These are phyloP conservation scores for Pantelozetes paolii DNA, from an alignment of 2,888 invertebrate genomes.

Conservation along the genomic window DNA sequence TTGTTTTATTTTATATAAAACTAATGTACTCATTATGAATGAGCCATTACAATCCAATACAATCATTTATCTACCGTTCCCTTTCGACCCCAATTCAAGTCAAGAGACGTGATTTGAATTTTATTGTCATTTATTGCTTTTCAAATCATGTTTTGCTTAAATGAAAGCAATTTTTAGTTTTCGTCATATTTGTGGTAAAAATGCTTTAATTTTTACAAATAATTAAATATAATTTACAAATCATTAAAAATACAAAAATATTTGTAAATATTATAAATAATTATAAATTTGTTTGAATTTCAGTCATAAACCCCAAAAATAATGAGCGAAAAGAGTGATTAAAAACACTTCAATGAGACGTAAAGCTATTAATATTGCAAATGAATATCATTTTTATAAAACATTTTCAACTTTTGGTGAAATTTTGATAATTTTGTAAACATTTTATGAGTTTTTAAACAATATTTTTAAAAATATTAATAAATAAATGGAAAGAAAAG, in stretches of 20 bases:
- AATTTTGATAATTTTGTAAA: background rate
- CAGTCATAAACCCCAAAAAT: too few species aligned
- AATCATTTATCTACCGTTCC: too few species aligned
- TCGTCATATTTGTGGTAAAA: background rate
- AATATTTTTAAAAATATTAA: background rate
- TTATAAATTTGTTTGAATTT: too few species aligned
- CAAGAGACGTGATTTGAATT: conserved; percentile 5
- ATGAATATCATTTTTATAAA: too few species aligned
- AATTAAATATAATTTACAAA: too few species aligned
- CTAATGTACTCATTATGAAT: background rate
- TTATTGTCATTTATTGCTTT: background rate
- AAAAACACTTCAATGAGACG: too few species aligned
- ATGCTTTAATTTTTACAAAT: too few species aligned
- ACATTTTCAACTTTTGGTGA: background rate
- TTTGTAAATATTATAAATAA: too few species aligned
- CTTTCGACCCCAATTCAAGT: background rate
- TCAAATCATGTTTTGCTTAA: background rate
- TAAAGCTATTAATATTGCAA: too few species aligned
- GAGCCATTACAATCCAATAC: background rate
- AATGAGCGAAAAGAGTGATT: too few species aligned
- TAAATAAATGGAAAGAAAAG: conserved; percentile 11
- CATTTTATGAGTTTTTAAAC: background rate
- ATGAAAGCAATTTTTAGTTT: background rate
- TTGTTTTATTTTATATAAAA: too few species aligned
- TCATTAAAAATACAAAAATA: too few species aligned